A percentile compares a stretch with the other conserved stretches of the same genome.
Evolutionary conservation across 2,888 invertebrate genomes (phyloP).

Genomic region (Pheosia tremula): DNA sequence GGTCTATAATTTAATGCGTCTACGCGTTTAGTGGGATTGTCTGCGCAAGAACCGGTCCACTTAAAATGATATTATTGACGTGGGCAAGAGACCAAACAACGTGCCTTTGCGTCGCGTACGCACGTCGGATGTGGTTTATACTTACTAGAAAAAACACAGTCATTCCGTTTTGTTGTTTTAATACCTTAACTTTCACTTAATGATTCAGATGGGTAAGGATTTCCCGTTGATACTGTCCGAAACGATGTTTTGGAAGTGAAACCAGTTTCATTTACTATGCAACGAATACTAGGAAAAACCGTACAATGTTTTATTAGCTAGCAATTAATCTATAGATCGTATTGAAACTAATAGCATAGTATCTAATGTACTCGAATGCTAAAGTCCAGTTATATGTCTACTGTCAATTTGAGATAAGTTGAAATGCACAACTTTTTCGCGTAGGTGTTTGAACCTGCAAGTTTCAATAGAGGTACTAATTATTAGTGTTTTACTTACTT

Average conservation of each 20-base stretch:
- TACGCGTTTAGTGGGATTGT: constrained; percentile 55
- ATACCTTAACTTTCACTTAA: constrained; percentile 34
- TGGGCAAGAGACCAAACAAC: constrained; percentile 47
- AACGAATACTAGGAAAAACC: no score
- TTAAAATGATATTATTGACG: constrained; percentile 74
- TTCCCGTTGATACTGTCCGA: constrained; percentile 9
- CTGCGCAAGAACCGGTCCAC: constrained; percentile 70
- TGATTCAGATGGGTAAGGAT: constrained; percentile 18
- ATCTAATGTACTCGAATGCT: not conserved
- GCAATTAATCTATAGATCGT: no score
- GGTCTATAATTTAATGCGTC: constrained; percentile 58
- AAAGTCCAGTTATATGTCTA: not conserved
- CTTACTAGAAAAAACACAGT: constrained; percentile 43
- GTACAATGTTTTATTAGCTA: no score
- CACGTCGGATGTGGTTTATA: constrained; percentile 37
- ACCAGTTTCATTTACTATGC: not conserved
- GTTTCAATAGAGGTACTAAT: not conserved
- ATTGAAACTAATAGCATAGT: no score
- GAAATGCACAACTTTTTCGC: not conserved
- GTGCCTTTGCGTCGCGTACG: constrained; percentile 24
- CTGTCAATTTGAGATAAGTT: not conserved
- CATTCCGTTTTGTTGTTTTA: constrained; percentile 27
- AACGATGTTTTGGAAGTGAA: not conserved
- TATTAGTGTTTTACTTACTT: not conserved
- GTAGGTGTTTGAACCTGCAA: not conserved